Percentiles rank a stretch among this genome's conserved stretches.
Evolutionary conservation across 2,888 invertebrate genomes (phyloP).

Genomic region (Phengaris alcon): DNA sequence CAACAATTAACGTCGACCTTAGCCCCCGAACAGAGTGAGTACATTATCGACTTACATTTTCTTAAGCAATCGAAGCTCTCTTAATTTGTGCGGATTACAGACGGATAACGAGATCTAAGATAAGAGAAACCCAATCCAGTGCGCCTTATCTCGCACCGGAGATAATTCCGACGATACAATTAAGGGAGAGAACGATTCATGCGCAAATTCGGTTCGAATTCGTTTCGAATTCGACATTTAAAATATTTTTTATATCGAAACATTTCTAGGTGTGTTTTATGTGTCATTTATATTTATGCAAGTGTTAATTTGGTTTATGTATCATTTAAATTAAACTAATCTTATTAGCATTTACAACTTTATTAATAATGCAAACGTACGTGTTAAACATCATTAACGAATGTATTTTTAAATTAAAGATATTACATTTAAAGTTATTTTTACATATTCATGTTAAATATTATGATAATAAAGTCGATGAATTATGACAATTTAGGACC

Average conservation of each 20-base stretch:
- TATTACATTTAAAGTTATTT: slow-evolving; percentile 18
- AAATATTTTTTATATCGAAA: not conserved
- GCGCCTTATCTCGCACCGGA: slow-evolving; percentile 31
- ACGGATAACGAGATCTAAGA: slow-evolving; percentile 33
- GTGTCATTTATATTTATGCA: slow-evolving; percentile 10
- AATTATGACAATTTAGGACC: slow-evolving; percentile 15
- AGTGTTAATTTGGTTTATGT: slow-evolving; percentile 27
- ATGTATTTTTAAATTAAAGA: slow-evolving; percentile 25
- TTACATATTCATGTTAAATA: slow-evolving; percentile 6
- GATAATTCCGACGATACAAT: slow-evolving; percentile 37
- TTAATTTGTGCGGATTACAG: slow-evolving; percentile 44
- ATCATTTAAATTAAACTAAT: slow-evolving; percentile 31
- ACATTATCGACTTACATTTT: slow-evolving; percentile 60
- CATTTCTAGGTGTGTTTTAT: slow-evolving; percentile 30
- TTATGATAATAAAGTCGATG: slow-evolving; percentile 15
- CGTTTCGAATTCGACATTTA: slow-evolving; percentile 2
- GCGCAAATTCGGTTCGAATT: slow-evolving; percentile 37
- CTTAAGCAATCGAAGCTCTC: slow-evolving; percentile 58
- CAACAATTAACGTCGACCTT: slow-evolving; percentile 70
- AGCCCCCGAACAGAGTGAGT: slow-evolving; percentile 75
- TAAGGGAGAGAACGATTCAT: slow-evolving; percentile 44
- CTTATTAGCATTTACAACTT: slow-evolving; percentile 37
- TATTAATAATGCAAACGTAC: slow-evolving; percentile 33
- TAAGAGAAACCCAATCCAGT: slow-evolving; percentile 29
- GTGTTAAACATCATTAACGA: slow-evolving; percentile 33